A percentile compares a stretch with the other conserved stretches of the same genome.
phyloP scores from a whole-genome alignment of 2,888 invertebrate species.

The Tiphia femorata region DNA sequence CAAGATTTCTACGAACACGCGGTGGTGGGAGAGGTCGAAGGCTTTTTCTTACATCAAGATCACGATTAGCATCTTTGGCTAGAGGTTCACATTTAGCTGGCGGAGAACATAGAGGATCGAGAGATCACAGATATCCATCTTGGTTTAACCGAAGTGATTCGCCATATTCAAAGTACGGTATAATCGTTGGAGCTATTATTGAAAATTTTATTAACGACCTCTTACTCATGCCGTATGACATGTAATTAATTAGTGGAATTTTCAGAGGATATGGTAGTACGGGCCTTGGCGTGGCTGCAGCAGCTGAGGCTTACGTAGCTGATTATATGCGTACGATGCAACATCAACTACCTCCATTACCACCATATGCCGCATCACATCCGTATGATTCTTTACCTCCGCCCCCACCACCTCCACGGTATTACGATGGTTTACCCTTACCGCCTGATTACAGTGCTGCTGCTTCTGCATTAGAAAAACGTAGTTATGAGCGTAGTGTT shows the following conservation, averaged over 20 bases:
- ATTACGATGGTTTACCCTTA: slow-evolving; percentile 83
- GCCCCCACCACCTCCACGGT: slow-evolving; percentile 83
- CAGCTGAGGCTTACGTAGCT: slow-evolving; percentile 88
- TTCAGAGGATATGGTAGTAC: slow-evolving; percentile 69
- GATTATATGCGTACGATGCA: slow-evolving; percentile 92
- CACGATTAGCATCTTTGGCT: slow-evolving; percentile 71
- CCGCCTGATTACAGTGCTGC: slow-evolving; percentile 81
- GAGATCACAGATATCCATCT: slow-evolving; percentile 60
- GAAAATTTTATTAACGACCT: background rate
- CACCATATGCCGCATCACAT: slow-evolving; percentile 85
- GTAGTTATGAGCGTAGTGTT: slow-evolving; percentile 89
- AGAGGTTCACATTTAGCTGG: slow-evolving; percentile 57
- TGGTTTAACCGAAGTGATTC: slow-evolving; percentile 65
- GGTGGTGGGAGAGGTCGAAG: slow-evolving; percentile 70
- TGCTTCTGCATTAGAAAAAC: slow-evolving; percentile 76
- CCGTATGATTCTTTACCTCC: slow-evolving; percentile 67
- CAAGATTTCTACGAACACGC: slow-evolving; percentile 62
- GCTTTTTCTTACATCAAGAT: slow-evolving; percentile 76
- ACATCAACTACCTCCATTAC: slow-evolving; percentile 86
- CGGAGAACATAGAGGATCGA: slow-evolving; percentile 57
- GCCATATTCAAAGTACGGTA: slow-evolving; percentile 61
- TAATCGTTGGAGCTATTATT: background rate
- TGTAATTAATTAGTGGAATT: slow-evolving; percentile 14
- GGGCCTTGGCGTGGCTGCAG: slow-evolving; percentile 74
- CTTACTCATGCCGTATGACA: background rate